Evolutionary conservation across 2,888 invertebrate species (phyloP).

Genomic region (Prostheceraeus crozeri): DNA sequence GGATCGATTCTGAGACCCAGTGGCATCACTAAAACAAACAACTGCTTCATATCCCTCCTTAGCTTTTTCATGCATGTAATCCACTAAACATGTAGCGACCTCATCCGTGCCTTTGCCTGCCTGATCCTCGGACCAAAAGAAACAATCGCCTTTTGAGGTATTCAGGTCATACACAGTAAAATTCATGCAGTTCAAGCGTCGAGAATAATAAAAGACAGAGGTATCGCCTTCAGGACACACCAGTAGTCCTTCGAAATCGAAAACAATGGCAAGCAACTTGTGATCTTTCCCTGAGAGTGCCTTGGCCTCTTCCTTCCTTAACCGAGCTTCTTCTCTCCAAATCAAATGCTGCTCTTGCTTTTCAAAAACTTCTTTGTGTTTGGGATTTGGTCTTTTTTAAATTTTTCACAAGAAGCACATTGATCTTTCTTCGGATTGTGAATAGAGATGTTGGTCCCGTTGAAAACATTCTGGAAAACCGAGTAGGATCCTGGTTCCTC

Average conservation of each 20-base stretch:
- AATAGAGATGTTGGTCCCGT: no score
- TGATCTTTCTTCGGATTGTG: no score
- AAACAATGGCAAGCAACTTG: background rate
- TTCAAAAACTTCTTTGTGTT: no score
- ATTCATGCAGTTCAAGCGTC: constrained; percentile 3
- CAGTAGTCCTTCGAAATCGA: constrained; percentile 5
- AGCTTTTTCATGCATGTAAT: background rate
- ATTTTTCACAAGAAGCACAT: no score
- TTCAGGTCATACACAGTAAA: no score
- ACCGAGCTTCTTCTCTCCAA: constrained; percentile 7
- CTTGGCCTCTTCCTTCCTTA: background rate
- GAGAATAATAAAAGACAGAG: background rate
- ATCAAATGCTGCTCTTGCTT: no score
- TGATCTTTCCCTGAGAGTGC: background rate
- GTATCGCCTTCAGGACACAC: constrained; percentile 2
- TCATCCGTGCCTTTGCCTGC: background rate
- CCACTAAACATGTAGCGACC: background rate
- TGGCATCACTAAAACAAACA: background rate
- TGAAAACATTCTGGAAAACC: no score
- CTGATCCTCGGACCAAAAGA: constrained; percentile 12
- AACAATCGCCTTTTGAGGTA: background rate
- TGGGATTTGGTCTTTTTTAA: no score
- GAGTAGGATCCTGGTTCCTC: no score
- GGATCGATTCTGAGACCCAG: no score
- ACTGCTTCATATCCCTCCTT: background rate